These are phyloP conservation scores for Turdus rufiventris DNA, from an alignment of 2,113 vertebrate species.

Conservation along the genomic window DNA sequence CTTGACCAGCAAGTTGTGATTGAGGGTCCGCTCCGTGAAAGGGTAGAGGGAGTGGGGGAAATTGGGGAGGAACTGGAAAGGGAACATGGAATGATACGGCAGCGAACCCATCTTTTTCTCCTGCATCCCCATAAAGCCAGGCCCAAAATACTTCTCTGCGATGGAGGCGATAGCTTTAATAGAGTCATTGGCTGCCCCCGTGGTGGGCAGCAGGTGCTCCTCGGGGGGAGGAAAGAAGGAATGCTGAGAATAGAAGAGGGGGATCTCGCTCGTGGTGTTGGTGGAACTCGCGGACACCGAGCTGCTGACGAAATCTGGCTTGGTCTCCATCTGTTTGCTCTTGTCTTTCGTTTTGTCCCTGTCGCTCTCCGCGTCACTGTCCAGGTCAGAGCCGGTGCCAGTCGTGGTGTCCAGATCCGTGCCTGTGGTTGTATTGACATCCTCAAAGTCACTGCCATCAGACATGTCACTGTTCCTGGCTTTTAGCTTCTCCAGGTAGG, in stretches of 20 bases:
- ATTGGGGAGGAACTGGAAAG: constrained; percentile 94
- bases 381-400: constrained; percentile 91
- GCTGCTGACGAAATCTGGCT: constrained; percentile 76
- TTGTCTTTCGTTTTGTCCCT: constrained; percentile 79
- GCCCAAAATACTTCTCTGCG: constrained; percentile 97
- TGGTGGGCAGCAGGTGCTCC: constrained; percentile 87
- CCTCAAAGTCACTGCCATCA: constrained; percentile 96
- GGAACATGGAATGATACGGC: constrained; percentile 95
- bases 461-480: constrained; percentile 89
- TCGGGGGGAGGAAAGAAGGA: constrained; percentile 94
- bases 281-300: constrained; percentile 73
- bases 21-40: constrained; percentile 87
- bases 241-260: constrained; percentile 88
- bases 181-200: constrained; percentile 88
- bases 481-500: constrained; percentile 84
- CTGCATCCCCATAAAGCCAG: constrained; percentile 93
- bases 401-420: constrained; percentile 97
- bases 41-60: constrained; percentile 94
- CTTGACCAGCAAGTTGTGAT: constrained; percentile 92
- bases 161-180: constrained; percentile 99
- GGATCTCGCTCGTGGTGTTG: constrained; percentile 76
- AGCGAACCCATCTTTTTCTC: constrained; percentile 95
- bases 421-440: constrained; percentile 94
- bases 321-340: constrained; percentile 72
- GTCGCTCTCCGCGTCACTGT: constrained; percentile 90